Base-by-base conservation (phyloP, 2,888 invertebrate genomes). In the Diaprepes abbreviatus region DNA sequence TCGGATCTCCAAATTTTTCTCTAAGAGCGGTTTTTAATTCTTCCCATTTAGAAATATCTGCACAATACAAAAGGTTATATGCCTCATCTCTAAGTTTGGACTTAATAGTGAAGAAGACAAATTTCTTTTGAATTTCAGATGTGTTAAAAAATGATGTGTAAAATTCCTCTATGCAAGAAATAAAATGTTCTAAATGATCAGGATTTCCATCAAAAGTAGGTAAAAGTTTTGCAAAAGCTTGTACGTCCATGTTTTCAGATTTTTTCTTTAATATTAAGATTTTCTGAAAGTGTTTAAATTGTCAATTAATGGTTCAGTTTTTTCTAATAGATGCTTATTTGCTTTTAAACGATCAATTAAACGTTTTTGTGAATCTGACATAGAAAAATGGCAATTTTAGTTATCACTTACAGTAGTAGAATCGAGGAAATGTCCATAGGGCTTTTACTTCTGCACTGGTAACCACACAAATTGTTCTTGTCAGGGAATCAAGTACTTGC, bases 1-100 rank as follows among this genome's bases (percentile, higher is more conserved):
- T 48, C 1, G 45, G 45, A 45, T 60, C 60, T 2, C 48, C 60
- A 48, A 60, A 60, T 12, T 60, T 60, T 48, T 63, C 17, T 52
- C 52, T 3, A 17, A 65, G 10, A 6, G 38, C 63, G 21, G 1
- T 9, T 54, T 24, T 36, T 17, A 63, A 3, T 7, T 2, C 0
- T 14, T 1, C 7, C 65, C 65, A 55, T 7, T 1, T 16, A 2
- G 10, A 35, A 43, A 65, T 28, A 24, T 57, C 65, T 7, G 57
- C 17, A 17, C 57, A 17, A 7, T 36, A 64, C 3, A 64, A 40
- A 14, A 28, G 24, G 16, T 55, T 19, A 38, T 16, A 1, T 3
- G 54, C 64, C 5, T 55, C 12, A 3, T 57, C 38, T 33, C 28
- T 17, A 19, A 65, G 19, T 31, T 65, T 65, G 1, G 57, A 65